These are phyloP conservation scores for Caloenas nicobarica DNA, from an alignment of 2,113 vertebrate species.

Conservation along the genomic window DNA sequence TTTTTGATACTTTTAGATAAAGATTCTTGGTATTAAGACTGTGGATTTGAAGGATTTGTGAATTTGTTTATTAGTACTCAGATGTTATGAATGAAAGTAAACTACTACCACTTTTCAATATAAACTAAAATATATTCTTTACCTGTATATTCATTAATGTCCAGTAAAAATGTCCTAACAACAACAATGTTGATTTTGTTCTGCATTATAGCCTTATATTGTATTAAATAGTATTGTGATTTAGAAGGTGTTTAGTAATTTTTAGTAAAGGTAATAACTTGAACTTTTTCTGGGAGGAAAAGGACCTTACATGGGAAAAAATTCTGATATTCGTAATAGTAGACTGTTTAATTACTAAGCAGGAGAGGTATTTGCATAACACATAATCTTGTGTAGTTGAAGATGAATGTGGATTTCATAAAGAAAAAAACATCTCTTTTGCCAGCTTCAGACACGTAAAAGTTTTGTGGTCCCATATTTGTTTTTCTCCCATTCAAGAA, in stretches of 20 bases:
- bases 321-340: background rate
- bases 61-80: background rate
- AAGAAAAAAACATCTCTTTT: background rate
- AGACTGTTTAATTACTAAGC: background rate
- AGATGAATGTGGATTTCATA: background rate
- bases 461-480: background rate
- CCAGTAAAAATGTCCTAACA: background rate
- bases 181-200: background rate
- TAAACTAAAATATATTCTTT: background rate
- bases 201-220: background rate
- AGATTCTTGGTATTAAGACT: background rate
- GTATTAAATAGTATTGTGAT: background rate
- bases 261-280: background rate
- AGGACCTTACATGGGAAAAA: background rate
- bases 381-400: background rate
- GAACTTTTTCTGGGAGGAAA: background rate
- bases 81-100: background rate
- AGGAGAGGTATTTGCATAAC: background rate
- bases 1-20: background rate
- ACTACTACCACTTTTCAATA: background rate
- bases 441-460: background rate
- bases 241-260: background rate
- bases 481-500: background rate
- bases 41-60: background rate
- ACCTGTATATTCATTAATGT: background rate